Evolutionary conservation across 2,888 invertebrate species (phyloP).

Genomic region (Drosophila phalerata): DNA sequence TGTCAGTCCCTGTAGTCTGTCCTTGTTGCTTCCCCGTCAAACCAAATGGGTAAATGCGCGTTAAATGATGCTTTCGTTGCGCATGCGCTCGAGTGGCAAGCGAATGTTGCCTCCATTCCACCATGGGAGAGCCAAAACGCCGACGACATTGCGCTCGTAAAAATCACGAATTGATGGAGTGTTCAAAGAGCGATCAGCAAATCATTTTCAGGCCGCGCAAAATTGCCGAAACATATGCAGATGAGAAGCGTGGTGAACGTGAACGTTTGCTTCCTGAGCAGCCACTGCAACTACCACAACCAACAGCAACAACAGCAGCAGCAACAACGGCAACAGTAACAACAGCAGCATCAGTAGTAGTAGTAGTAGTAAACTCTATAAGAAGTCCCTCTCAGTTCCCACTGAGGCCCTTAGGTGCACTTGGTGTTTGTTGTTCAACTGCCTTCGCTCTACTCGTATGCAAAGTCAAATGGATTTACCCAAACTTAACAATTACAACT

Average conservation of each 20-base stretch:
- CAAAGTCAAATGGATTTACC: constrained; percentile 16
- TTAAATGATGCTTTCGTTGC: constrained; percentile 83
- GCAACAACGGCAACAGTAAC: not conserved
- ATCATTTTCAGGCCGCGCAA: constrained; percentile 82
- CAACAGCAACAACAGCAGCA: not conserved
- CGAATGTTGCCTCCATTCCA: constrained; percentile 40
- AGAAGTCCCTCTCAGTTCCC: constrained; percentile 48
- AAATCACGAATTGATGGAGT: constrained; percentile 85
- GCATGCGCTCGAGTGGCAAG: constrained; percentile 63
- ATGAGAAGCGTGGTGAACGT: constrained; percentile 63
- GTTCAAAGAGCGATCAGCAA: constrained; percentile 84
- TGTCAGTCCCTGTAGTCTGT: constrained; percentile 8
- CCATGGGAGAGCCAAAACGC: constrained; percentile 33
- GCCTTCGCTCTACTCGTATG: constrained; percentile 45
- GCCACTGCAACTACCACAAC: constrained; percentile 26
- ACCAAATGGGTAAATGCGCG: constrained; percentile 76
- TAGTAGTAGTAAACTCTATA: constrained; percentile 25
- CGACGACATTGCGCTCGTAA: constrained; percentile 83
- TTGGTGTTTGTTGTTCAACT: constrained; percentile 55
- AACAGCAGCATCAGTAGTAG: constrained; percentile 19
- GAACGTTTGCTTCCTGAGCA: constrained; percentile 59
- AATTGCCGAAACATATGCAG: constrained; percentile 81
- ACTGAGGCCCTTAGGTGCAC: constrained; percentile 73
- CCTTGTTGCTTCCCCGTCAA: not conserved
- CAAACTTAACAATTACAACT: not conserved